These are phyloP conservation scores for Uromys caudimaculatus DNA, from an alignment of 2,797 vertebrate species.

Conservation along the genomic window DNA sequence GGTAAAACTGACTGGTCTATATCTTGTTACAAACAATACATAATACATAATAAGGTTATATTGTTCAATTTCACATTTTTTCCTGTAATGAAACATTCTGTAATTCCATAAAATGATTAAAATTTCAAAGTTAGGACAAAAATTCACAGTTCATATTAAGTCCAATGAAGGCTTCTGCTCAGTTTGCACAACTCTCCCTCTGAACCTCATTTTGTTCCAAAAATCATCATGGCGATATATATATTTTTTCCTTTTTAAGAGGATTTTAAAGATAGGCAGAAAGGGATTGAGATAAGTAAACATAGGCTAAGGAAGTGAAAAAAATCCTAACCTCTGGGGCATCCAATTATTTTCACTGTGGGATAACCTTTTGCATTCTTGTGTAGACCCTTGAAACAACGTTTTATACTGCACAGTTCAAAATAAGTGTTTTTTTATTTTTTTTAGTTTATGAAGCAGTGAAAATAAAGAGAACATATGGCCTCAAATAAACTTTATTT, in stretches of 20 bases:
- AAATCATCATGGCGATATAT: conserved; percentile 50
- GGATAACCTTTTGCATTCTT: conserved; percentile 84
- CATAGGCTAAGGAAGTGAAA: conserved; percentile 74
- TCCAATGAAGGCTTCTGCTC: not conserved
- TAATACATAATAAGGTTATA: not conserved
- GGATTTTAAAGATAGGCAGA: conserved; percentile 71
- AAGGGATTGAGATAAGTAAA: conserved; percentile 82
- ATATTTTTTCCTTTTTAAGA: conserved; percentile 59
- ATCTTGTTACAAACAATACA: not conserved
- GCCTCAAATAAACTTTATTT: conserved; percentile 64
- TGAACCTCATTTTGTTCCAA: conserved; percentile 10
- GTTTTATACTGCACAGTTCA: conserved; percentile 47
- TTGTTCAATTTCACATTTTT: not conserved
- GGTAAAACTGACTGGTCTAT: not conserved
- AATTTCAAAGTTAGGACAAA: not conserved
- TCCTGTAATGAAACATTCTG: not conserved
- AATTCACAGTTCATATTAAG: conserved; percentile 1
- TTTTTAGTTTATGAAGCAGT: conserved; percentile 64
- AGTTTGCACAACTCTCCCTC: not conserved
- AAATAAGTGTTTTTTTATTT: conserved; percentile 76
- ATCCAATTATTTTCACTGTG: conserved; percentile 85
- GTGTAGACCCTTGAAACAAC: conserved; percentile 76
- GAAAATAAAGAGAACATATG: conserved; percentile 49
- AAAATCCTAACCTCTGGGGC: conserved; percentile 80
- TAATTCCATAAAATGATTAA: not conserved